phyloP scores from a whole-genome alignment of 1,140 invertebrate species.

The Cylas formicarius region DNA sequence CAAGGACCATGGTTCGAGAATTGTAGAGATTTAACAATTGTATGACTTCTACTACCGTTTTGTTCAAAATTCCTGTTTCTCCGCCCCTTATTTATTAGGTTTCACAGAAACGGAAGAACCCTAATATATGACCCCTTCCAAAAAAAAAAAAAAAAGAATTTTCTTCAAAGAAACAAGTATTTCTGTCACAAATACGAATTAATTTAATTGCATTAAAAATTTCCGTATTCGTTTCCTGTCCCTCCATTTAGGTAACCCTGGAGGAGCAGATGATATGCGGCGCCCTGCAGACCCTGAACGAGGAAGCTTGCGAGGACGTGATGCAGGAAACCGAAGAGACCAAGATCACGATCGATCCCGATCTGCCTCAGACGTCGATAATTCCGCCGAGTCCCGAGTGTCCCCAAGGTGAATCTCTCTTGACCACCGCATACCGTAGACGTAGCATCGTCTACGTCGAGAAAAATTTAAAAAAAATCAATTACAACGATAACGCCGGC shows the following conservation, averaged over 20 bases:
- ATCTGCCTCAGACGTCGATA: slow-evolving; percentile 37
- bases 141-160: too few relatives aligned
- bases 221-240: too few relatives aligned
- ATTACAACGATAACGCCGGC: slow-evolving; percentile 19
- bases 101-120: too few relatives aligned
- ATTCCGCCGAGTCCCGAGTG: slow-evolving; percentile 39
- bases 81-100: too few relatives aligned
- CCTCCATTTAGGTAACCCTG: slow-evolving; percentile 65
- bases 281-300: slow-evolving; percentile 82
- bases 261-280: slow-evolving; percentile 93
- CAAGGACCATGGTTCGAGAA: too few relatives aligned
- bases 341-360: slow-evolving; percentile 28
- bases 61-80: too few relatives aligned
- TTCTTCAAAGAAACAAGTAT: too few relatives aligned
- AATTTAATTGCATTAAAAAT: too few relatives aligned
- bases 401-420: slow-evolving; percentile 36
- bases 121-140: too few relatives aligned
- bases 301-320: slow-evolving; percentile 85
- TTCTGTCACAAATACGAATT: too few relatives aligned
- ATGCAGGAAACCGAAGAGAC: slow-evolving; percentile 48
- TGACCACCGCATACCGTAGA: slow-evolving; percentile 6
- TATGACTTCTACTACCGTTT: too few relatives aligned
- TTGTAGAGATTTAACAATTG: too few relatives aligned
- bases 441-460: slow-evolving; percentile 9
- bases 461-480: slow-evolving; percentile 26